Evolutionary conservation across 2,113 vertebrate genomes (phyloP).

Genomic region (Prochilodus magdalenae): DNA sequence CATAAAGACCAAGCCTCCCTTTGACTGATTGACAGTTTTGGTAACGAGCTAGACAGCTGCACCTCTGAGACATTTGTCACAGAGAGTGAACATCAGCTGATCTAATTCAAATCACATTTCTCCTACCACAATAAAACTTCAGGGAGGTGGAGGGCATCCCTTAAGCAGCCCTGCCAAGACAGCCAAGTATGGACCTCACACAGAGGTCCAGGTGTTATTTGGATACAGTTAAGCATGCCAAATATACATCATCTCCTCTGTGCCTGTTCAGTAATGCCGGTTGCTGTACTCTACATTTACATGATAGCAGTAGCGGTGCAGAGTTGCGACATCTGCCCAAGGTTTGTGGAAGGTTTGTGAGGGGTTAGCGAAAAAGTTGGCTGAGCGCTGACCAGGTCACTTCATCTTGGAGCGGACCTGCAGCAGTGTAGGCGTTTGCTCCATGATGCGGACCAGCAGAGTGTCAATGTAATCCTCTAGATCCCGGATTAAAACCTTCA

Average conservation of each 20-base stretch:
- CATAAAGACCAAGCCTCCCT: conserved; percentile 28
- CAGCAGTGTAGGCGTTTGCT: conserved; percentile 91
- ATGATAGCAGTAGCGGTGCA: conserved; percentile 63
- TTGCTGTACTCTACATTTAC: conserved; percentile 59
- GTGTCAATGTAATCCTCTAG: conserved; percentile 98
- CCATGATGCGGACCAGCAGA: conserved; percentile 97
- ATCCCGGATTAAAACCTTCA: conserved; percentile 86
- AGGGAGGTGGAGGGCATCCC: conserved; percentile 1
- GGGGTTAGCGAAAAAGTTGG: conserved; percentile 23
- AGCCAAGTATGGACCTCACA: conserved; percentile 11
- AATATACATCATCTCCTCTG: conserved; percentile 54
- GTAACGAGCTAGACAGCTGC: conserved; percentile 50
- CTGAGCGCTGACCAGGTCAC: conserved; percentile 59
- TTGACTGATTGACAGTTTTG: conserved; percentile 45
- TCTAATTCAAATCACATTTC: neutral
- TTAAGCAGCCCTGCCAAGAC: neutral
- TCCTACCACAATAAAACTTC: conserved; percentile 5
- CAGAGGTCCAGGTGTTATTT: conserved; percentile 35
- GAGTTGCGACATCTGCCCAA: conserved; percentile 13
- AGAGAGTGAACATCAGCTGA: conserved; percentile 19
- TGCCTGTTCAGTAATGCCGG: conserved; percentile 62
- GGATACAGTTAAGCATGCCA: conserved; percentile 66
- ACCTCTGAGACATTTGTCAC: conserved; percentile 3
- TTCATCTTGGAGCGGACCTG: conserved; percentile 84
- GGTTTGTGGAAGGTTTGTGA: conserved; percentile 32